Percentiles rank a stretch among this genome's conserved stretches.
Conservation (phyloP, 2,797 vertebrate genomes). For the Malurus leucopterus region DNA sequence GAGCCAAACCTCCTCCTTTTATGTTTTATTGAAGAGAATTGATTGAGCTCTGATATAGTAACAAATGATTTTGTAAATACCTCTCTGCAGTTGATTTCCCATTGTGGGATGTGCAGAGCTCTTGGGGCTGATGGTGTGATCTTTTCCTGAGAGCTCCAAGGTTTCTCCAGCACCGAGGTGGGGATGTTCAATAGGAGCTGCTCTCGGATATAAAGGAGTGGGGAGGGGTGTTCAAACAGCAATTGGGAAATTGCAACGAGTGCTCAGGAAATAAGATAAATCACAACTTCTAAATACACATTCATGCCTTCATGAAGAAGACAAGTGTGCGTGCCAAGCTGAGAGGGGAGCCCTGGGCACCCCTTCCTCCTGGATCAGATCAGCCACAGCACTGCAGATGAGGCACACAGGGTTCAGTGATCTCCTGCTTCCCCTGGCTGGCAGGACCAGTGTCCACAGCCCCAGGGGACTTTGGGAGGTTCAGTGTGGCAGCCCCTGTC, state of each 20-base stretch:
- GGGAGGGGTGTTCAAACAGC: not conserved
- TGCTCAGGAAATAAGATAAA: not conserved
- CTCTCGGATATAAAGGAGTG: not conserved
- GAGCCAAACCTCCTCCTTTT: constrained; percentile 41
- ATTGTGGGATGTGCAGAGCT: not conserved
- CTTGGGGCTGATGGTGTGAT: not conserved
- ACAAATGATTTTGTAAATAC: constrained; percentile 18
- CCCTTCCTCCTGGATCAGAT: not conserved
- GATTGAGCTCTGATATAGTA: constrained; percentile 43
- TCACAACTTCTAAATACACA: not conserved
- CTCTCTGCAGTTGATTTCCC: constrained; percentile 13
- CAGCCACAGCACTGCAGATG: not conserved
- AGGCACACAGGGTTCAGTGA: not conserved
- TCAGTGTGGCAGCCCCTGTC: accelerated
- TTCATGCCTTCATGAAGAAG: not conserved
- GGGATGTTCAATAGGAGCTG: not conserved
- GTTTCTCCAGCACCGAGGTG: accelerated
- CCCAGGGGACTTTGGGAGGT: accelerated
- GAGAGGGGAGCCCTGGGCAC: not conserved
- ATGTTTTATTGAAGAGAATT: constrained; percentile 45
- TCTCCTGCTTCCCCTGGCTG: not conserved
- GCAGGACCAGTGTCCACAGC: accelerated
- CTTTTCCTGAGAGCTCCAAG: not conserved
- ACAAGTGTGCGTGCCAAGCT: not conserved
- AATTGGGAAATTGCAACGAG: not conserved